Evolutionary conservation across 2,888 invertebrate species (phyloP).

Genomic region (Dromius quadrimaculatus): DNA sequence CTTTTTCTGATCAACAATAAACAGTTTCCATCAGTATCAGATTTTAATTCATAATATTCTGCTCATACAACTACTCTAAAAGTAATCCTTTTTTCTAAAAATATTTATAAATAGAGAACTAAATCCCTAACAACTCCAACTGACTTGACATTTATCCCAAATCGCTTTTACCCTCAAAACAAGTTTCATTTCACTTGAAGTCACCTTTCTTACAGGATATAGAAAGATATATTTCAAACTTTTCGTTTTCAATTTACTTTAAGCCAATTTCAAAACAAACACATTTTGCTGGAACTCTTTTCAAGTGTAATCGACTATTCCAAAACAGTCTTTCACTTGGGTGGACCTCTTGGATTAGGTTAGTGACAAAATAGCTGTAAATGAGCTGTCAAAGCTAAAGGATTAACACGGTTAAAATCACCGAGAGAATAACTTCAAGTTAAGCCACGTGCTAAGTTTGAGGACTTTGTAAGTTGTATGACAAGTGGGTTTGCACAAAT

Average conservation of each 20-base stretch:
- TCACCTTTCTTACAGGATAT: slow-evolving; percentile 25
- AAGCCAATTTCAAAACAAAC: slow-evolving; percentile 50
- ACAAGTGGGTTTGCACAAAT: slow-evolving; percentile 28
- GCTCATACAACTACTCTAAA: too few relatives aligned
- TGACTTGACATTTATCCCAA: neutral
- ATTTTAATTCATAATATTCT: too few relatives aligned
- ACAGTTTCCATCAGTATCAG: too few relatives aligned
- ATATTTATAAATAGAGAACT: slow-evolving; percentile 20
- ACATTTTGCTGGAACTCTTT: slow-evolving; percentile 29
- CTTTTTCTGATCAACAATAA: too few relatives aligned
- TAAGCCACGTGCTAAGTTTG: slow-evolving; percentile 10
- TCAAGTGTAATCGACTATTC: slow-evolving; percentile 44
- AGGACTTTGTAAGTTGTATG: neutral
- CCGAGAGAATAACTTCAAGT: neutral
- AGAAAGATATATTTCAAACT: slow-evolving; percentile 7
- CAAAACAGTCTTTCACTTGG: slow-evolving; percentile 29
- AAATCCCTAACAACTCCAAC: neutral
- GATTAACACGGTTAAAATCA: slow-evolving; percentile 20
- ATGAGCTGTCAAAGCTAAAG: slow-evolving; percentile 40
- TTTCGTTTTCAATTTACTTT: slow-evolving; percentile 24
- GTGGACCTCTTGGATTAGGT: slow-evolving; percentile 1
- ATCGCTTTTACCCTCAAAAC: slow-evolving; percentile 1
- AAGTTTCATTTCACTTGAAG: neutral
- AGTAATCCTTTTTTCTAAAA: too few relatives aligned
- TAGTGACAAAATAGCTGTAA: slow-evolving; percentile 42